Base-by-base conservation (phyloP, 2,888 invertebrate genomes). In the Caradrina kadenii region DNA sequence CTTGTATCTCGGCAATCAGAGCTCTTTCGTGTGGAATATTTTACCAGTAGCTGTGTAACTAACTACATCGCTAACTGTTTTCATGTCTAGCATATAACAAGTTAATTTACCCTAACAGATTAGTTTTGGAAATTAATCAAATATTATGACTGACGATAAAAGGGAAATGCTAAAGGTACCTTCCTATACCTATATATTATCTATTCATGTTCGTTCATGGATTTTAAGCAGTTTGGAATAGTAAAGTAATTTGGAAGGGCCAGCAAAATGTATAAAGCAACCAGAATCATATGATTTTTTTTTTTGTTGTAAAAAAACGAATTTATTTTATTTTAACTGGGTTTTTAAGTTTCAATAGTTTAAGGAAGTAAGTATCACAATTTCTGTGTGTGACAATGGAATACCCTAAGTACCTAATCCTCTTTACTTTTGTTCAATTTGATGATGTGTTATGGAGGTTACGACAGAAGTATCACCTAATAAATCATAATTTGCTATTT, bases 61-160 rank as follows among this genome's bases (percentile, higher is more conserved):
- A 58, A 15, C 8, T 69, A 35, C 21, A 5, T 17, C 10, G 45
- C 45, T 45, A 17, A 45, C 45, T 45, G 11, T 31, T 49, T 50
- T 26, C 7, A 73, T 48, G 15, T 60, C n/a, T 17, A 10, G 15
- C 21, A 52, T 64, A 48, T 59, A 59, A 52, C 53, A 49, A 65
- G 52, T 65, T 80, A 45, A 65, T 75, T 17, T 55, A 63, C 22
- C 15, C 26, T 15, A 17, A 22, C 49, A 69, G 42, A 64, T 61
- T 49, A 69, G 50, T 63, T 80, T 53, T 31, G 45, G 10, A 63
- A 70, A 76, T 69, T 69, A 68, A 64, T 63, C 19, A 52, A 61
- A 74, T 65, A 79, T 74, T 64, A 65, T 58, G 61, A 62, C 62
- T 13, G 45, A 35, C 7, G 21, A 35, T 62, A 58, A 49, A 73